phyloP scores from a whole-genome alignment of 1,140 invertebrate genomes.

The Formica exsecta region DNA sequence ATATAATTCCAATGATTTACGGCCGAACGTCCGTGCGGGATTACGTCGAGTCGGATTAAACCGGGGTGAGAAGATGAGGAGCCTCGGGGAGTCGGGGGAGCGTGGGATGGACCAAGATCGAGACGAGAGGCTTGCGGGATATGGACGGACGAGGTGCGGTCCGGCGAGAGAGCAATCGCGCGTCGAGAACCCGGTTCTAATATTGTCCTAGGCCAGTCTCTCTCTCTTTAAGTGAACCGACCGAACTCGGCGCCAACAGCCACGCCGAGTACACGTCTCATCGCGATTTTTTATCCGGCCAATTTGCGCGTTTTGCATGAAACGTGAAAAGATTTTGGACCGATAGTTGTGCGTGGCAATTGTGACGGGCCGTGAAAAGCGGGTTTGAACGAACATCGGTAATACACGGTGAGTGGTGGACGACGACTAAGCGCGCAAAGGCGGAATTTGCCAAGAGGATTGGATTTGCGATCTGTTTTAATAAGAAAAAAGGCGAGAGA shows the following conservation, averaged over 20 bases:
- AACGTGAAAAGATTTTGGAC: background rate
- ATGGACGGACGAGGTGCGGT: conserved; percentile 27
- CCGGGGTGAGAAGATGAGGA: background rate
- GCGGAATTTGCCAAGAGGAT: background rate
- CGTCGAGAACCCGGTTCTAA: conserved; percentile 81
- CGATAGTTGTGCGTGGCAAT: background rate
- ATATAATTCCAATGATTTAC: conserved; percentile 18
- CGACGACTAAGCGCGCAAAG: background rate
- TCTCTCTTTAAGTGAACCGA: conserved; percentile 74
- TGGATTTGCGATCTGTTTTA: background rate
- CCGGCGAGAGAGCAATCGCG: background rate
- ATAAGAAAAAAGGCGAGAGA: background rate
- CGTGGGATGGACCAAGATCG: conserved; percentile 41
- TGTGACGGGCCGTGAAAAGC: conserved; percentile 21
- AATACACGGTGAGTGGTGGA: conserved; percentile 45
- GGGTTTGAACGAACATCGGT: background rate
- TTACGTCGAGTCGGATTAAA: conserved; percentile 29
- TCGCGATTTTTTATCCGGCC: background rate
- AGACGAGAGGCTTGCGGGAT: conserved; percentile 48
- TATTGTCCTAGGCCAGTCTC: conserved; percentile 84
- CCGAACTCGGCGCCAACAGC: conserved; percentile 68
- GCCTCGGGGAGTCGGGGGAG: conserved; percentile 32
- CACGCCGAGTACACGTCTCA: background rate
- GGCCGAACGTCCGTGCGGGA: background rate
- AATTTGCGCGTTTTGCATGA: background rate